Evolutionary conservation across 2,113 vertebrate genomes (phyloP), one percentile per base, ranked within the genome.

Genomic region (Leiothrix lutea): DNA sequence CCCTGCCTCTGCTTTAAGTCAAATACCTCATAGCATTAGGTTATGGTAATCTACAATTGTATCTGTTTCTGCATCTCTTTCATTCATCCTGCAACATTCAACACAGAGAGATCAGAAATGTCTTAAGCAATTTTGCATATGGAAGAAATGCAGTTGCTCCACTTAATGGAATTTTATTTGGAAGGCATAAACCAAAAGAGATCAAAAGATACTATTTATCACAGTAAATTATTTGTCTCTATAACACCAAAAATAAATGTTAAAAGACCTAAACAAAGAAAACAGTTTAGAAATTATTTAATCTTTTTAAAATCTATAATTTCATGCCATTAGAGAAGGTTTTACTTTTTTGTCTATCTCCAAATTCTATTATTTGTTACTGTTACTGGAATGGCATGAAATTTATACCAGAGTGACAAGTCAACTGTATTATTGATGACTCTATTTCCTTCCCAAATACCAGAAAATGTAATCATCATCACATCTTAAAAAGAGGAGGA

Each of bases 141-240:
- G 51, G 53, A 92, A 80, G 44, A 64, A 86, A 80, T 73, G 14
- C 11, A 67, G 29, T 67, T 88, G 45, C 47, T 97, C 28, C 13
- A 72, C 48, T 95, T 95, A 48, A 53, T 66, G 11, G n/a, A 79
- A 38, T 96, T 92, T 79, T 47, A 66, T 87, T 90, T 75, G 45
- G 78, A 91, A 95, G 79, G 18, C 45, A 67, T 73, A 95, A 67
- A 71, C 21, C 18, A 90, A 86, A 69, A 72, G 83, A 92, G 33
- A 92, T 80, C 28, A 92, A 93, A 67, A 44, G 35, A 86, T 24
- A 92, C 78, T 62, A 95, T 84, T 95, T 95, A 94, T 87, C 54
- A 67, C 50, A 82, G 88, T 84, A 94, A 97, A 94, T 94, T 3
- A 84, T 97, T 97, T 88, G 38, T 92, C 36, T 88, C 45, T 86